Evolutionary conservation across 2,888 invertebrate genomes (phyloP), one percentile per base, ranked within the genome.

Genomic region (Seira sanloemensis): DNA sequence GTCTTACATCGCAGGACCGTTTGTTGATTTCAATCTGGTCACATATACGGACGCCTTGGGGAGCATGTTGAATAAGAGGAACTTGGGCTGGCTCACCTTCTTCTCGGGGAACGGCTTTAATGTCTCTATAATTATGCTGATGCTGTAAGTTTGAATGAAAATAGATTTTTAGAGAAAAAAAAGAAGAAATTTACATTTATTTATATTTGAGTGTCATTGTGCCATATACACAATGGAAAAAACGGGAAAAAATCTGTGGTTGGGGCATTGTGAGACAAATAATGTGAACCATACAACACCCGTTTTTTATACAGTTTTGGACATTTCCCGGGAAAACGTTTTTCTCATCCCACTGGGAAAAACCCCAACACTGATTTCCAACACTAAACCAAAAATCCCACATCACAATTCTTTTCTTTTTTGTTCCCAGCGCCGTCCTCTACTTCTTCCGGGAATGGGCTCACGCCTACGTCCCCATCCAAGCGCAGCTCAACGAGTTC

Each of bases 371-470:
- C n/a, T n/a, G n/a, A n/a, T n/a, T n/a, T n/a, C n/a, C n/a, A n/a
- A n/a, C 5, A 12, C 37, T 37, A 37, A 37, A 37, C 37, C 12
- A 37, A 37, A 37, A 37, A 12, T 37, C 12, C 5, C 12, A 5
- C 37, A 16, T 58, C n/a, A 4, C 7, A n/a, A 58, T 69, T 23
- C 9, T 46, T 74, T 67, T 18, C 1, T 21, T 68, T 4, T 75
- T 18, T 12, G 0, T 27, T 27, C 37, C 26, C 62, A 86, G 86
- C 21, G 83, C 80, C 1, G 65, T 81, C 2, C 54, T 78, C 1
- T 87, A 87, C 54, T 84, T 86, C 27, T 68, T 78, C 21, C 66
- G 73, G 0, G 7, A 58, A 2, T 88, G 88, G 88, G 81, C 76
- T 2, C 2, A 24, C 0, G 82, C 86, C 2, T 87, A 88, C 54